Conservation (phyloP, 2,797 vertebrate genomes). For the Anolis apletophallus region DNA sequence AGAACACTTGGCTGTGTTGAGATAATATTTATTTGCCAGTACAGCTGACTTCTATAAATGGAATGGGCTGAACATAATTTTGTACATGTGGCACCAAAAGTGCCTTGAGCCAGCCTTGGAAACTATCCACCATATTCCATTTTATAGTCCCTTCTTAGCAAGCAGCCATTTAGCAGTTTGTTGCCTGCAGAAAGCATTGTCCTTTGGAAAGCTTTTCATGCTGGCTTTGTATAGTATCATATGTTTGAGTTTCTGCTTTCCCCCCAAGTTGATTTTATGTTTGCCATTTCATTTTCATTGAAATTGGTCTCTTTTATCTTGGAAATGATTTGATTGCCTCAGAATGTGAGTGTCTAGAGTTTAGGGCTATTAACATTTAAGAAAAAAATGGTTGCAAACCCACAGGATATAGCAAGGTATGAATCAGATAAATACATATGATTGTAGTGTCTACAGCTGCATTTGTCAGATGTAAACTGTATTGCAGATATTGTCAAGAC, state of each 20-base stretch:
- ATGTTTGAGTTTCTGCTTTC: background rate
- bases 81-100: no score
- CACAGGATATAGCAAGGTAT: background rate
- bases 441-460: background rate
- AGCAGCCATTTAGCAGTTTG: background rate
- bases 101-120: no score
- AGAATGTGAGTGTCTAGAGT: background rate
- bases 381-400: background rate
- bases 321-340: background rate
- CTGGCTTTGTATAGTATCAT: background rate
- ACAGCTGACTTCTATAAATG: no score
- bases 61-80: no score
- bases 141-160: background rate
- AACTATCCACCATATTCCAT: background rate
- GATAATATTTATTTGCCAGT: no score
- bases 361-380: background rate
- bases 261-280: background rate
- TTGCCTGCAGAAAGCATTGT: background rate
- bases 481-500: background rate
- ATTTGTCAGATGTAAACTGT: background rate
- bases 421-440: background rate
- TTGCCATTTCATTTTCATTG: conserved; percentile 5
- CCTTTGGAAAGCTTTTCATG: background rate
- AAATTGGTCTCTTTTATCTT: background rate
- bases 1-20: no score